Evolutionary conservation across 2,888 invertebrate species (phyloP).

Genomic region (Perizoma affinitatum): DNA sequence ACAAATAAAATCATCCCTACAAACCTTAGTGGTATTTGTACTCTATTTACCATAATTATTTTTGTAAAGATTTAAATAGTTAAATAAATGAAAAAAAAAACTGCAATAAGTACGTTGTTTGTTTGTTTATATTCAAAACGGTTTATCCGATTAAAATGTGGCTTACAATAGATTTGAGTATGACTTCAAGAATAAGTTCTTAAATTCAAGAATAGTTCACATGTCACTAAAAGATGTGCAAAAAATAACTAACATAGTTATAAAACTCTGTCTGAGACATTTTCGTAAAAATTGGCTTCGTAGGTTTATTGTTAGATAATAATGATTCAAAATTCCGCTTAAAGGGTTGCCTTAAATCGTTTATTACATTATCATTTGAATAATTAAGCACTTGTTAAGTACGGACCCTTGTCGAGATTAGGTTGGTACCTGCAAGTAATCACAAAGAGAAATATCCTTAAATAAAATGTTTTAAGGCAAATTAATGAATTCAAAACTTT

Average conservation of each 20-base stretch:
- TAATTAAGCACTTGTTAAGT: conserved; percentile 30
- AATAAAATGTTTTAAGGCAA: conserved; percentile 15
- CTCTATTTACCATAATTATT: too few relatives aligned
- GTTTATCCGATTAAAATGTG: too few relatives aligned
- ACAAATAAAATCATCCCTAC: too few relatives aligned
- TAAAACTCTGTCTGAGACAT: neutral
- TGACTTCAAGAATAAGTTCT: neutral
- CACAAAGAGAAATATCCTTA: conserved; percentile 22
- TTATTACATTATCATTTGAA: conserved; percentile 27
- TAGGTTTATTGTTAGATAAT: conserved; percentile 22
- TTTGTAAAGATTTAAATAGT: too few relatives aligned
- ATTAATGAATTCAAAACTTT: conserved; percentile 14
- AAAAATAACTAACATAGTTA: too few relatives aligned
- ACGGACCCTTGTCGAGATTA: conserved; percentile 25
- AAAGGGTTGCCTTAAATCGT: conserved; percentile 24
- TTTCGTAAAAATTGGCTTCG: conserved; percentile 31
- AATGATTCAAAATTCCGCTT: conserved; percentile 17
- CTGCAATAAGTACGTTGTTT: too few relatives aligned
- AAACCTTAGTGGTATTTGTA: too few relatives aligned
- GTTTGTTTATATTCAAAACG: too few relatives aligned
- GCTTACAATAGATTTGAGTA: neutral
- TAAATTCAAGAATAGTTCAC: too few relatives aligned
- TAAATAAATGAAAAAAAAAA: too few relatives aligned
- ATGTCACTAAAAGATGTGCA: too few relatives aligned
- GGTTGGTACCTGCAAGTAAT: conserved; percentile 7